phyloP scores from a whole-genome alignment of 2,888 invertebrate species.

The Hypolimnas misippus region DNA sequence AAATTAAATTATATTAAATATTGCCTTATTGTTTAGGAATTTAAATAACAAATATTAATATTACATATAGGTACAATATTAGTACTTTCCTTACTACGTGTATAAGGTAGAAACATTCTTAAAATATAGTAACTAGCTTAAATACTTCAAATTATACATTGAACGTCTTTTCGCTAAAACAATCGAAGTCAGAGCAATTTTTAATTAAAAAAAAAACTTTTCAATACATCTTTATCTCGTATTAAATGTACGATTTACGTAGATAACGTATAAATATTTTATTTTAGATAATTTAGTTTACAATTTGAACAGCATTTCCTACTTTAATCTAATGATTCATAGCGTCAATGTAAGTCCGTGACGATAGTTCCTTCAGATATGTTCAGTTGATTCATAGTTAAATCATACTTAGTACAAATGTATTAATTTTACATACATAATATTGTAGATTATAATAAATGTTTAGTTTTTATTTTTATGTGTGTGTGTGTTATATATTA shows the following conservation, averaged over 20 bases:
- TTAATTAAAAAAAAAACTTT: not conserved
- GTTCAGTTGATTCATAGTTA: slow-evolving; percentile 23
- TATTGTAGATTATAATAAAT: not conserved
- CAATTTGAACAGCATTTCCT: not conserved
- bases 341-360: slow-evolving; percentile 6
- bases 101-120: not conserved
- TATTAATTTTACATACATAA: slow-evolving; percentile 11
- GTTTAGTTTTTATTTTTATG: slow-evolving; percentile 11
- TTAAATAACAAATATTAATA: not conserved
- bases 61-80: not conserved
- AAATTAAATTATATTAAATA: not conserved
- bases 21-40: not conserved
- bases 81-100: not conserved
- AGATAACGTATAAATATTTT: slow-evolving; percentile 1
- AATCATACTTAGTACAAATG: slow-evolving; percentile 33
- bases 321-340: slow-evolving; percentile 28
- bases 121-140: not conserved
- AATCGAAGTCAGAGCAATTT: not conserved
- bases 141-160: not conserved
- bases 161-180: not conserved
- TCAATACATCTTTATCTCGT: not conserved
- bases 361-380: slow-evolving; percentile 17
- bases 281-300: not conserved
- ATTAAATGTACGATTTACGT: not conserved
- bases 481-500: slow-evolving; percentile 16